Percentiles rank a stretch among this genome's conserved stretches.
Evolutionary conservation across 2,888 invertebrate genomes (phyloP).

Genomic region (Netelia inedita): DNA sequence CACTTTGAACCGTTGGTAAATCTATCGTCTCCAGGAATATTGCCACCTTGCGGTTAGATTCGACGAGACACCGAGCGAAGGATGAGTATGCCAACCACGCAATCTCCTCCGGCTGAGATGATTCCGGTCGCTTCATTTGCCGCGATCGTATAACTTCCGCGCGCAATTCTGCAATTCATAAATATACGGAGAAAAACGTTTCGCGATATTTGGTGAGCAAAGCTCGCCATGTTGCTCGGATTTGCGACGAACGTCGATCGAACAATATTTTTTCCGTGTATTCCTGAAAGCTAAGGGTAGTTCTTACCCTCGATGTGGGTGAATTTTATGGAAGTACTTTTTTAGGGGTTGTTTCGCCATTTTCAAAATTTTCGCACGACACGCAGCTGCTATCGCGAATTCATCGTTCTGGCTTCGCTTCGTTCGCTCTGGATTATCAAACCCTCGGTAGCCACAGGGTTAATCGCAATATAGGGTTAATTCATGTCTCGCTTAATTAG

Average conservation of each 20-base stretch:
- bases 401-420: neutral
- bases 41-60: neutral
- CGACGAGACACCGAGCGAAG: neutral
- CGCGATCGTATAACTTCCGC: slow-evolving; percentile 30
- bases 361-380: neutral
- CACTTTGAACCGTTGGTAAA: slow-evolving; percentile 9
- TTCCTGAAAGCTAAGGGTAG: too few species aligned
- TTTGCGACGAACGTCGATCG: too few species aligned
- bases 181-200: too few species aligned
- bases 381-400: too few species aligned
- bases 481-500: neutral
- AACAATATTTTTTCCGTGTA: too few species aligned
- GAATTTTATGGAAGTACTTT: too few species aligned
- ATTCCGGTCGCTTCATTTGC: slow-evolving; percentile 42
- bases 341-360: neutral
- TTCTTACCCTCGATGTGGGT: too few species aligned
- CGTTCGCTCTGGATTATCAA: neutral
- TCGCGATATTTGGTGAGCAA: too few species aligned
- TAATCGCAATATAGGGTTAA: neutral
- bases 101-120: slow-evolving; percentile 56
- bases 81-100: slow-evolving; percentile 12
- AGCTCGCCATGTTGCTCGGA: too few species aligned
- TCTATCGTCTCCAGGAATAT: slow-evolving; percentile 15
- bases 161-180: neutral
- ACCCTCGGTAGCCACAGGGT: neutral